These are phyloP conservation scores for Venturia canescens DNA, from an alignment of 1,140 invertebrate species.

Conservation along the genomic window DNA sequence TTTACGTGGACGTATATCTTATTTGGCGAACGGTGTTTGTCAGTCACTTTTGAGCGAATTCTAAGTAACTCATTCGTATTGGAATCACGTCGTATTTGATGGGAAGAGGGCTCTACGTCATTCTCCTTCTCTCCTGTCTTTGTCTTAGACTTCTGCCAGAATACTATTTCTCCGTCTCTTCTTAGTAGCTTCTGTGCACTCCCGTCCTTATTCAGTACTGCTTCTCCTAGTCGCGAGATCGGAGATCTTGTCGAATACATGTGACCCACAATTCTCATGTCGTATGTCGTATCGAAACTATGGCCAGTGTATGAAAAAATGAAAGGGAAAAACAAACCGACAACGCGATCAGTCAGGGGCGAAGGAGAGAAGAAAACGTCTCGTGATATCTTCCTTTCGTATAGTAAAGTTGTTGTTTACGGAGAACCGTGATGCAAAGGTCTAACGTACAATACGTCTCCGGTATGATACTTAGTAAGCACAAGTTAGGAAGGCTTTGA, in stretches of 20 bases:
- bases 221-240: slow-evolving; percentile 43
- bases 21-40: not conserved
- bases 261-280: slow-evolving; percentile 39
- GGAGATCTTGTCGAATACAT: slow-evolving; percentile 40
- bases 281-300: slow-evolving; percentile 11
- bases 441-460: slow-evolving; percentile 27
- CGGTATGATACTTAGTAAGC: not conserved
- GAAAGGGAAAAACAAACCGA: not conserved
- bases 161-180: not conserved
- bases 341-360: not conserved
- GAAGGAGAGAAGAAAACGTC: not conserved
- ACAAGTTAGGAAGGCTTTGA: not conserved
- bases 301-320: slow-evolving; percentile 12
- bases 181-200: slow-evolving; percentile 33
- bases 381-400: slow-evolving; percentile 45
- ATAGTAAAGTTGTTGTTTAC: slow-evolving; percentile 48
- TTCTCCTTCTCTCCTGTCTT: not conserved
- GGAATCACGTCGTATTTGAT: slow-evolving; percentile 62
- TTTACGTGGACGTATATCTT: not conserved
- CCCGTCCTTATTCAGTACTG: slow-evolving; percentile 49
- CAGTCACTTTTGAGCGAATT: slow-evolving; percentile 31
- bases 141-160: not conserved
- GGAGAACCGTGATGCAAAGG: slow-evolving; percentile 48
- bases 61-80: slow-evolving; percentile 56
- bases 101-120: slow-evolving; percentile 51